Conservation (phyloP, 2,113 vertebrate genomes). For the Progne subis region DNA sequence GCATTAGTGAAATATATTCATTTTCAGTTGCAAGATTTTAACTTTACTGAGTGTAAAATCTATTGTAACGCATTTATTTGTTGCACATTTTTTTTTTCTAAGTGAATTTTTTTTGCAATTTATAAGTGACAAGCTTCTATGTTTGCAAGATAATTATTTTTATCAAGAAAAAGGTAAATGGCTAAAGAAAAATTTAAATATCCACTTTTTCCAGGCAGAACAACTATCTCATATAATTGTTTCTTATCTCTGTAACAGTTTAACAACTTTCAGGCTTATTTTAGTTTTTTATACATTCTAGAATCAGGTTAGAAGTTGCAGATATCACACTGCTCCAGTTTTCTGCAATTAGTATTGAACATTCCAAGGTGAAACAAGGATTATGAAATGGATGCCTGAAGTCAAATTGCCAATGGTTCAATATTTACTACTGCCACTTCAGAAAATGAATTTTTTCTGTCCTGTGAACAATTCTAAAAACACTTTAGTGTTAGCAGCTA, state of each 20-base stretch:
- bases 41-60: not conserved
- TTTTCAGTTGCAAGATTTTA: not conserved
- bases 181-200: constrained; percentile 6
- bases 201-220: not conserved
- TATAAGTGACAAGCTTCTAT: not conserved
- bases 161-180: constrained; percentile 21
- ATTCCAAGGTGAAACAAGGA: not conserved
- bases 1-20: constrained; percentile 5
- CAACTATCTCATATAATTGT: not conserved
- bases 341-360: not conserved
- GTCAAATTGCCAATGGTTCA: not conserved
- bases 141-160: constrained; percentile 29
- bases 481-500: not conserved
- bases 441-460: not conserved
- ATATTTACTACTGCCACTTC: not conserved
- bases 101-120: not conserved
- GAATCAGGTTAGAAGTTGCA: not conserved
- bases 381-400: not conserved
- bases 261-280: constrained; percentile 25
- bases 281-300: not conserved
- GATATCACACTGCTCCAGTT: not conserved
- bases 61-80: not conserved
- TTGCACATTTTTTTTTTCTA: not conserved
- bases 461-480: not conserved
- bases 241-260: constrained; percentile 1